Percentiles rank a stretch among this genome's conserved stretches.
Evolutionary conservation across 1,140 invertebrate species (phyloP).

Genomic region (fruit fly (Drosophila melanogaster)): DNA sequence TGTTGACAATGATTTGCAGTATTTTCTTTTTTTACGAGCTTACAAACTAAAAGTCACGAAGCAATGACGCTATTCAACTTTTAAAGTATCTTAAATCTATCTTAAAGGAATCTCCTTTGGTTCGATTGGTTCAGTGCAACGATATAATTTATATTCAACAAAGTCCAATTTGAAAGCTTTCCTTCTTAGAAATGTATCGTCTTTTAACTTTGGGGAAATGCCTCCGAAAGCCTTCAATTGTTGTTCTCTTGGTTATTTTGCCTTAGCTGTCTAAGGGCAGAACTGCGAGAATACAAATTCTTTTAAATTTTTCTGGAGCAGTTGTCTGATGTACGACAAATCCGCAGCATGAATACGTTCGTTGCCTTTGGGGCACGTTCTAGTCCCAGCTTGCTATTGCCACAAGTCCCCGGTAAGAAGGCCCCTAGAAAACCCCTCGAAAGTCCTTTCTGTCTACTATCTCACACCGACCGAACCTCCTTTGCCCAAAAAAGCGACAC

Average conservation of each 20-base stretch:
- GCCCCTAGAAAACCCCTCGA: constrained; percentile 3
- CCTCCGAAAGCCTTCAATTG: background rate
- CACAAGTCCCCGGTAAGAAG: background rate
- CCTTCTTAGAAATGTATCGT: background rate
- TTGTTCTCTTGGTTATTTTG: background rate
- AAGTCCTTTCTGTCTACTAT: background rate
- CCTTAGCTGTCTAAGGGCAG: background rate
- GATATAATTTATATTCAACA: background rate
- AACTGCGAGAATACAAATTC: background rate
- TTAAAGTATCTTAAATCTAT: background rate
- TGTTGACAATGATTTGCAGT: background rate
- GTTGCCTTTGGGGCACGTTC: constrained; percentile 23
- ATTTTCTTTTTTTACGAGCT: background rate
- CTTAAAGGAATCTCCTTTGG: background rate
- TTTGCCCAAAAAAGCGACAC: constrained; percentile 15
- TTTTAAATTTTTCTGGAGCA: constrained; percentile 8
- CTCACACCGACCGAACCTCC: too few species aligned
- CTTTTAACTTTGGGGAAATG: background rate
- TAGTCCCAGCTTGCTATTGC: constrained; percentile 12
- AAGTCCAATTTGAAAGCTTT: background rate
- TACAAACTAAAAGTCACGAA: background rate
- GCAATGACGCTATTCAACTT: background rate
- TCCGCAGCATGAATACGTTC: constrained; percentile 13
- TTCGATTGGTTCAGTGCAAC: background rate
- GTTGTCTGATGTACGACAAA: constrained; percentile 1